Base-by-base conservation (phyloP, 2,888 invertebrate genomes). In the Halictus quadricinctus region DNA sequence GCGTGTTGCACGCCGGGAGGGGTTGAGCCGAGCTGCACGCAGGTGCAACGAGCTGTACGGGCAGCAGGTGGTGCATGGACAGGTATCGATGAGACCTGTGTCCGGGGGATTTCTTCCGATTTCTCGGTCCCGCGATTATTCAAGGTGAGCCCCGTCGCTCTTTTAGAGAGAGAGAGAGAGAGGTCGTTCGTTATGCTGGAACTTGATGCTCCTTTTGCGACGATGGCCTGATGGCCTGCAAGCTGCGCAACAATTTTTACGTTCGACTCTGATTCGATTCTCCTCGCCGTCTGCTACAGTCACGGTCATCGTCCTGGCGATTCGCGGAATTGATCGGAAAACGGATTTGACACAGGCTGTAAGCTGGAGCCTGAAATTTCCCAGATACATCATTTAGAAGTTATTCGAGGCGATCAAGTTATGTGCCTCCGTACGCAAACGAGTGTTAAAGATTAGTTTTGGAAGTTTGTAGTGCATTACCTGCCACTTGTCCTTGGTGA, bases 41-140 rank as follows among this genome's bases (percentile, higher is more conserved):
- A 86, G 84, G 84, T 81, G 77, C 87, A 80, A 85, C 77, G 25
- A 15, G 66, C 78, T 70, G 83, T 13, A 13, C 60, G 25, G 60
- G n/a, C 78, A 80, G 90, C 90, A 90, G 90, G 83, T 90, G 90
- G 84, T 85, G 83, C 83, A 77, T 25, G 82, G 79, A 83, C 87
- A 85, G 81, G 81, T 83, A 87, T 76, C 81, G 58, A 74, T 36
- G 75, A 78, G 79, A 50, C 54, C 64, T 12, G 64, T 25, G 29
- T 50, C 43, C 72, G 54, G 60, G 66, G 58, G 69, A 86, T 80
- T 72, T 88, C 80, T 36, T 54, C 21, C 29, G 76, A 84, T 80
- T 76, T 80, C 83, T 60, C 72, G 70, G 21, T 74, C 13, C 36
- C 70, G 70, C 79, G 64, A 64, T 78, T 69, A 43, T 79, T 50